Base-by-base conservation (phyloP, 2,113 vertebrate species). In the Taurulus bubalis region DNA sequence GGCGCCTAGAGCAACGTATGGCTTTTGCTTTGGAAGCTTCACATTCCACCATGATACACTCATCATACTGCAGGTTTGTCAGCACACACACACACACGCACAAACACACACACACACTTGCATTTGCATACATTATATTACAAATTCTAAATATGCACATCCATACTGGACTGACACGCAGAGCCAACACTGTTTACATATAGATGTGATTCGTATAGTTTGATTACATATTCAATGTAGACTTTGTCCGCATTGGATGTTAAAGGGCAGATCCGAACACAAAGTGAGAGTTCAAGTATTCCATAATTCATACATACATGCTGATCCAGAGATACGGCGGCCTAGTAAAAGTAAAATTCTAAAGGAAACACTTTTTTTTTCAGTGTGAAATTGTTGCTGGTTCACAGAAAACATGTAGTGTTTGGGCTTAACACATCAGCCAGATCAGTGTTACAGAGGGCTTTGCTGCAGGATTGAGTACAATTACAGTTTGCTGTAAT, bases 1-100 rank as follows among this genome's bases (percentile, higher is more conserved):
- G 77, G 82, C 24, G 89, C 94, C 93, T 84, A 81, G 73, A 93
- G 92, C 91, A 78, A 87, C 10, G 74, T 83, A 87, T 91, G 83
- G 86, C 83, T 85, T 88, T 24, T 75, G 81, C 85, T 85, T 84
- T 82, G 79, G 85, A 85, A 80, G 80, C 71, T 79, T 88, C 84
- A 80, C 90, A 94, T 93, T 92, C 90, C 90, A 87, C 63, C 77
- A 67, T 10, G 79, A 89, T 87, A 79, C 42, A 66, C 75, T 93
- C 91, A 91, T 89, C 81, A 83, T 36, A 9, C 40, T 73, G 69
- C 83, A 71, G 24, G 71, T 79, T 84, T 81, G 69, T 82, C 75
- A 84, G 79, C 49, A 53, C 64, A 70, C 28, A 73, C 59, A 45
- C 69, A 70, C 42, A 75, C 40, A 32, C 30, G 59, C 32, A 71